Evolutionary conservation across 2,797 vertebrate genomes (phyloP).

Genomic region (Synaphobranchus kaupii): DNA sequence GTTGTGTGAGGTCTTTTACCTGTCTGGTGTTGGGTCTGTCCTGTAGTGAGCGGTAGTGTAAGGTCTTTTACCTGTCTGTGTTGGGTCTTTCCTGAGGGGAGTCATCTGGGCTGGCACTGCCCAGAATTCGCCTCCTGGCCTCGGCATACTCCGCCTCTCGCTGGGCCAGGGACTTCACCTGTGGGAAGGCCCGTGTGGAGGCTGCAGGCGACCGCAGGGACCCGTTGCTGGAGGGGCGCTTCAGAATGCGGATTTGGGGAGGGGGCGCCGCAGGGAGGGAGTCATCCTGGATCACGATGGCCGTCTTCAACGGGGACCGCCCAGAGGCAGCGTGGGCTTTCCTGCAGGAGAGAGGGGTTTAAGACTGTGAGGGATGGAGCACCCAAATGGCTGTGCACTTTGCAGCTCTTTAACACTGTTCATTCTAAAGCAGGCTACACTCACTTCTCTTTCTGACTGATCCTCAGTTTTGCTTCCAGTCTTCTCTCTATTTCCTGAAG

Average conservation of each 20-base stretch:
- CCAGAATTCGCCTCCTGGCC: constrained; percentile 88
- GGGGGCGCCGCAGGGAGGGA: constrained; percentile 87
- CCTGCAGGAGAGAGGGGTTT: constrained; percentile 54
- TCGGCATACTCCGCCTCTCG: constrained; percentile 95
- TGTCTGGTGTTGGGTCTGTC: not conserved
- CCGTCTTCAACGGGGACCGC: constrained; percentile 83
- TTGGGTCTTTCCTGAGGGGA: constrained; percentile 73
- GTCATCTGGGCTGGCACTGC: constrained; percentile 90
- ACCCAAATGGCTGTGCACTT: not conserved
- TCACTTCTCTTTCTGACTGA: constrained; percentile 92
- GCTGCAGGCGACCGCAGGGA: constrained; percentile 73
- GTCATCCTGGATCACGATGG: constrained; percentile 93
- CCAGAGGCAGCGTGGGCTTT: constrained; percentile 69
- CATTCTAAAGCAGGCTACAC: constrained; percentile 16
- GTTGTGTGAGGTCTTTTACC: not conserved
- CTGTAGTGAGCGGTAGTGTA: not conserved
- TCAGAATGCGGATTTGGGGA: constrained; percentile 92
- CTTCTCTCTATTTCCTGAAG: constrained; percentile 92
- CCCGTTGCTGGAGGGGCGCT: constrained; percentile 89
- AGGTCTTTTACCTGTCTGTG: constrained; percentile 76
- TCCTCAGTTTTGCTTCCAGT: constrained; percentile 93
- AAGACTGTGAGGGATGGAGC: not conserved
- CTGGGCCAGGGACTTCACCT: constrained; percentile 90
- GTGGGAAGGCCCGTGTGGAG: constrained; percentile 79
- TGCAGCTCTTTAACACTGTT: not conserved